Evolutionary conservation across 1,140 invertebrate species (phyloP).

Genomic region (Calliopsis andreniformis): DNA sequence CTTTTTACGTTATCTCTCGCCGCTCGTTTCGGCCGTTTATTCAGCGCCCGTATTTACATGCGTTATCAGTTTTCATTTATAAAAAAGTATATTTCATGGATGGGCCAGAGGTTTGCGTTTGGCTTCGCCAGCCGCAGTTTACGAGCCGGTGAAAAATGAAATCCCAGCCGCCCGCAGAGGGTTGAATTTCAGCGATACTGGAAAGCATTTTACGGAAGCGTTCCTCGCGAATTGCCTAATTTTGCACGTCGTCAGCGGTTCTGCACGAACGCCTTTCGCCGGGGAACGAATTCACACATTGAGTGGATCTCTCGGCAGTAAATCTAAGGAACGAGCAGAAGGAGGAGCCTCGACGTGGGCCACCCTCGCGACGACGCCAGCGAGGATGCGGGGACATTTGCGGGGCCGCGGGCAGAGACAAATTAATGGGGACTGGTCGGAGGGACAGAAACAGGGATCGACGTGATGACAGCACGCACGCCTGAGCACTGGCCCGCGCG

Average conservation of each 20-base stretch:
- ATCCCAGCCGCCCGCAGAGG: no score
- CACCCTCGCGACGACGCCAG: not conserved
- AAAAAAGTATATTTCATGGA: no score
- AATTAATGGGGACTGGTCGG: constrained; percentile 47
- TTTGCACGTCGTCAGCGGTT: constrained; percentile 12
- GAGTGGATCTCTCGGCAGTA: no score
- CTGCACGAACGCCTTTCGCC: not conserved
- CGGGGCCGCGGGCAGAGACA: constrained; percentile 26
- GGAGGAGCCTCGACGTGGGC: not conserved
- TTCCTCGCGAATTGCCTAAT: constrained; percentile 7
- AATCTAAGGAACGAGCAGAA: not conserved
- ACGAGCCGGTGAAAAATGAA: no score
- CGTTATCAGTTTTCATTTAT: no score
- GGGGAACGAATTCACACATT: no score
- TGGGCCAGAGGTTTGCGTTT: no score
- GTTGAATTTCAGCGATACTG: not conserved
- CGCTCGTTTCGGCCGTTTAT: no score
- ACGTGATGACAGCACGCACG: constrained; percentile 40
- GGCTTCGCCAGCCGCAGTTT: no score
- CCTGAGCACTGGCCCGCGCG: constrained; percentile 10
- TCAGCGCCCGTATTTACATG: no score
- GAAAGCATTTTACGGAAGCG: not conserved
- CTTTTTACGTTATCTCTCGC: no score
- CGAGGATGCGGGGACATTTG: constrained; percentile 31
- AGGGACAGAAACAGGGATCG: constrained; percentile 13